Evolutionary conservation across 1,140 invertebrate species (phyloP).

Genomic region (Rhagoletis zephyria): DNA sequence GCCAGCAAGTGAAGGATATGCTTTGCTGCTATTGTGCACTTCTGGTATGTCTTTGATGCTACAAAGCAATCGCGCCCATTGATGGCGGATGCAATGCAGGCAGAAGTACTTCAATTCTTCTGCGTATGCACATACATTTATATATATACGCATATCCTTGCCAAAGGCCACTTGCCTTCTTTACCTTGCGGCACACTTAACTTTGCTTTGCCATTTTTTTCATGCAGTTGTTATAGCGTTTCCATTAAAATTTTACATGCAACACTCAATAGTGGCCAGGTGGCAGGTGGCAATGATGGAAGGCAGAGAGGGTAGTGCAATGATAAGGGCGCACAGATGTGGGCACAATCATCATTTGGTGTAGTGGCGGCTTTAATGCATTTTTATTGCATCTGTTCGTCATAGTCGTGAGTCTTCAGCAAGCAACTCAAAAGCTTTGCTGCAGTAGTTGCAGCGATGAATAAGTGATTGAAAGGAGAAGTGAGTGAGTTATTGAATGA

Average conservation of each 20-base stretch:
- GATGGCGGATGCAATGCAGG: background rate
- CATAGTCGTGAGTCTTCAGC: background rate
- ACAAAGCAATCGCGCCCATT: background rate
- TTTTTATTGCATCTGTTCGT: constrained; percentile 20
- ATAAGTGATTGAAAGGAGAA: background rate
- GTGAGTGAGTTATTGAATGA: background rate
- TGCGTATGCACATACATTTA: too few species aligned
- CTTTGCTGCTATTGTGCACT: constrained; percentile 16
- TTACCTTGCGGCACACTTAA: background rate
- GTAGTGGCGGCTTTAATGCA: constrained; percentile 22
- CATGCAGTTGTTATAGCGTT: constrained; percentile 17
- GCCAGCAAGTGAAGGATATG: background rate
- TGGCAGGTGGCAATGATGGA: background rate
- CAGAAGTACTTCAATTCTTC: too few species aligned
- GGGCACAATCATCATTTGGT: background rate
- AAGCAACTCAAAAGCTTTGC: background rate
- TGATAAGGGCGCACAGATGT: background rate
- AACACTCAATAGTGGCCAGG: background rate
- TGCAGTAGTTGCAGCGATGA: background rate
- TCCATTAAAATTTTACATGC: constrained; percentile 14
- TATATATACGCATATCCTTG: background rate
- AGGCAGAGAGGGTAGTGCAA: too few species aligned
- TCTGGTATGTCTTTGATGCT: constrained; percentile 10
- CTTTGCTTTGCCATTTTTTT: constrained; percentile 6
- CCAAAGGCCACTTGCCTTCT: background rate